A percentile compares a stretch with the other conserved stretches of the same genome.
These are phyloP conservation scores for Perdita meconis DNA, from an alignment of 2,888 invertebrate genomes.

Conservation along the genomic window DNA sequence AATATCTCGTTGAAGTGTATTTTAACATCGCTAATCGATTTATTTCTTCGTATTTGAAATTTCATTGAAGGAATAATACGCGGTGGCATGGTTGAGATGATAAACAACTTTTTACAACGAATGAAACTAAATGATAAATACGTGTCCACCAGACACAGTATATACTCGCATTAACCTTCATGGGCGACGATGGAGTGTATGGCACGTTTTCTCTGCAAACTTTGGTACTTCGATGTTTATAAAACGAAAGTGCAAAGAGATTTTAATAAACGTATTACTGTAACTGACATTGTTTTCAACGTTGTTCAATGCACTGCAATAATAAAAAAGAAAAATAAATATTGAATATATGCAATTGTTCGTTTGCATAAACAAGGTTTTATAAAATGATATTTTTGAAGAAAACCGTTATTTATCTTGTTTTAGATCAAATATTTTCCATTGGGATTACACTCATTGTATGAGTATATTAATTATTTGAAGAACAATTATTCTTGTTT, in stretches of 20 bases:
- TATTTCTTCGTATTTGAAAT: background rate
- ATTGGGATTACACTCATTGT: background rate
- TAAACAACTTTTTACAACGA: constrained; percentile 3
- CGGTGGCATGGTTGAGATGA: background rate
- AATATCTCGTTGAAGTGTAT: constrained; percentile 21
- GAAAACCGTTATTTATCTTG: constrained; percentile 6
- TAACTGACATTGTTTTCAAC: background rate
- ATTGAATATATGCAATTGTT: background rate
- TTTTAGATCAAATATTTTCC: background rate
- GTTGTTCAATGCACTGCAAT: background rate
- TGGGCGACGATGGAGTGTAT: constrained; percentile 22
- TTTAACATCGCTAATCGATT: constrained; percentile 4
- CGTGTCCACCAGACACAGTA: background rate
- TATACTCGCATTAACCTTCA: constrained; percentile 48
- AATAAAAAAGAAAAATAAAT: background rate
- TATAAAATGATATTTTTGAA: background rate
- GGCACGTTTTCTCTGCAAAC: constrained; percentile 35
- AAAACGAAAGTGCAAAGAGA: background rate
- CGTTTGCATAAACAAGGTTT: background rate
- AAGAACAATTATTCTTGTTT: background rate
- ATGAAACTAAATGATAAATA: constrained; percentile 33
- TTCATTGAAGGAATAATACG: constrained; percentile 5
- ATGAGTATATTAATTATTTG: constrained; percentile 2
- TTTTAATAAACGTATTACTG: background rate
- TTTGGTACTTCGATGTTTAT: constrained; percentile 3